These are phyloP conservation scores for Botia almorhae DNA, from an alignment of 2,797 vertebrate species.

Conservation along the genomic window DNA sequence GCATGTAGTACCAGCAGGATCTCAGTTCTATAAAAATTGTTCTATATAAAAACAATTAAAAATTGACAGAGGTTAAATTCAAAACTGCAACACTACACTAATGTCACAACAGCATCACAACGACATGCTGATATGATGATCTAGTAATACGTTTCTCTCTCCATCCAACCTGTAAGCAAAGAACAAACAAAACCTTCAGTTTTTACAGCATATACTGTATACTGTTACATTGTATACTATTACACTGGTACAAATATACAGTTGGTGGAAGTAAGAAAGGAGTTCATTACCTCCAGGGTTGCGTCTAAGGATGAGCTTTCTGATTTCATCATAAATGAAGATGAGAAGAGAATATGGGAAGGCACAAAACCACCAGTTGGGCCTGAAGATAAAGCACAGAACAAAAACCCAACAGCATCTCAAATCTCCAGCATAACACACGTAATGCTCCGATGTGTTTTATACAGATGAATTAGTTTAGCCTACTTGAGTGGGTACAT, in stretches of 20 bases:
- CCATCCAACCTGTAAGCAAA: constrained; percentile 83
- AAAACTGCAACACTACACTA: constrained; percentile 57
- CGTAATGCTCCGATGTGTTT: constrained; percentile 13
- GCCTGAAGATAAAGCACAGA: constrained; percentile 66
- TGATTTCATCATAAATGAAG: constrained; percentile 87
- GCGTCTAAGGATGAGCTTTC: constrained; percentile 85
- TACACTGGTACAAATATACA: no score
- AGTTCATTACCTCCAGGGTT: constrained; percentile 83
- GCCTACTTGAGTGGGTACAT: constrained; percentile 84
- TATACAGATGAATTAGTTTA: constrained; percentile 2
- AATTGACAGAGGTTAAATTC: constrained; percentile 53
- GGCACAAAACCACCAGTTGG: constrained; percentile 89
- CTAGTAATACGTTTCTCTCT: constrained; percentile 88
- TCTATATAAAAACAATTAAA: constrained; percentile 59
- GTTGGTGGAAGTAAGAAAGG: neutral
- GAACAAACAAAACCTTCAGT: constrained; percentile 8
- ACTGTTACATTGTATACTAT: neutral
- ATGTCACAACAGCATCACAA: constrained; percentile 57
- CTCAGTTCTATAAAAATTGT: constrained; percentile 24
- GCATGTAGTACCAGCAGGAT: constrained; percentile 35
- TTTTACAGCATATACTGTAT: constrained; percentile 1
- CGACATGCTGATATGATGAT: constrained; percentile 57
- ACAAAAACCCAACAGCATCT: neutral
- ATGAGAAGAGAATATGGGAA: constrained; percentile 88
- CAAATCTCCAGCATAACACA: constrained; percentile 13